Evolutionary conservation across 2,888 invertebrate species (phyloP), one percentile per base, ranked within the genome.

Genomic region (Drosophila leonis): DNA sequence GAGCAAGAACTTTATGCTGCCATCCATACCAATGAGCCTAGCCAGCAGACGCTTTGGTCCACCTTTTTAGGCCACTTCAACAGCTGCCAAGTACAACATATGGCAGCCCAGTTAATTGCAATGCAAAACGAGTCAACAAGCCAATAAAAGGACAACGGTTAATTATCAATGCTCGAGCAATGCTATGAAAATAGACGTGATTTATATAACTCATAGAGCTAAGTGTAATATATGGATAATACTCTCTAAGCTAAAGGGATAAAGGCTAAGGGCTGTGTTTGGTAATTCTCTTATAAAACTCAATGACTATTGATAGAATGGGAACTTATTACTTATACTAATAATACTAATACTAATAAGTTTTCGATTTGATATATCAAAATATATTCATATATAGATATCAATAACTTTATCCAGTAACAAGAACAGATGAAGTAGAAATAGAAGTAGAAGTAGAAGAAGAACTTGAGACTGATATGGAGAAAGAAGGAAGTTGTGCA

Each of bases 11-110:
- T 12, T n/a, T n/a, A 37, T 69, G 79, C 75, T 39, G 77, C 39
- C 69, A 49, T 72, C 72, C 83, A 83, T 83, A 83, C 70, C 75
- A 83, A 83, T 83, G 82, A 83, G 61, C 10, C 20, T 31, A 35
- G 33, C 20, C 44, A 39, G 9, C 39, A 33, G 39, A 39, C 55
- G 46, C 33, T 5, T n/a, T 3, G 20, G 27, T 8, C 31, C 48
- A 71, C 48, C 78, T 55, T 39, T 55, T 49, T 59, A 7, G 63
- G 44, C 41, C 64, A 65, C 67, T 72, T 82, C 54, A 75, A 44
- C 67, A 55, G 27, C 61, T 12, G 3, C 66, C 29, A 56, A 44
- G 29, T 12, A 35, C 35, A 27, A 75, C 71, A 67, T 44, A 52
- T 44, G 49, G 44, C n/a, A 20, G 24, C 55, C 39, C 56, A 65